A percentile compares a stretch with the other conserved stretches of the same genome.
Evolutionary conservation across 2,888 invertebrate species (phyloP).

Genomic region (Tachina grossa): DNA sequence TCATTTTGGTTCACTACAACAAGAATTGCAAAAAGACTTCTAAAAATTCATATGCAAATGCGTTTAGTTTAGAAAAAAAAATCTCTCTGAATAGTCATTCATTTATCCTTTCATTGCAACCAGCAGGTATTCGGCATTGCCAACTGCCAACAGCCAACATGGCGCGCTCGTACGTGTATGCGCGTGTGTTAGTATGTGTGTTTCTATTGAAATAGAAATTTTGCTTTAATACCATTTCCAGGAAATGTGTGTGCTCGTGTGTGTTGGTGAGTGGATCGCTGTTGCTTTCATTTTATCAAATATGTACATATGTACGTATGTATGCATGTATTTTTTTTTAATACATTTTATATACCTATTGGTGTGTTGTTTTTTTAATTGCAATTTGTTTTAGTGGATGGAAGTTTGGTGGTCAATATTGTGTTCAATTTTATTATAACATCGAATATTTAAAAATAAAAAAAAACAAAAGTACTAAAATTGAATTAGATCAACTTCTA

Average conservation of each 20-base stretch:
- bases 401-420: background rate
- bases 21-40: background rate
- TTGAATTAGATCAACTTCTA: constrained; percentile 31
- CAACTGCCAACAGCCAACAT: constrained; percentile 62
- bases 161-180: background rate
- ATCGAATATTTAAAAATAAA: background rate
- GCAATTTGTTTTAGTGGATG: background rate
- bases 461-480: constrained; percentile 8
- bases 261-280: background rate
- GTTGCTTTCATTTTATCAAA: constrained; percentile 11
- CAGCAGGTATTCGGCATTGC: constrained; percentile 69
- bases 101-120: constrained; percentile 23
- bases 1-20: background rate
- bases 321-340: background rate
- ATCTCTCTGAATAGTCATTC: constrained; percentile 15
- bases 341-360: constrained; percentile 28
- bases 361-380: constrained; percentile 17
- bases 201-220: constrained; percentile 12
- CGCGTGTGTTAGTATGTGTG: background rate
- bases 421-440: constrained; percentile 6
- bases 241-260: background rate
- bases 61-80: constrained; percentile 18
- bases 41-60: constrained; percentile 19
- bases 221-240: background rate
- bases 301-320: background rate